phyloP scores from a whole-genome alignment of 2,113 vertebrate genomes.

The Phainopepla nitens region DNA sequence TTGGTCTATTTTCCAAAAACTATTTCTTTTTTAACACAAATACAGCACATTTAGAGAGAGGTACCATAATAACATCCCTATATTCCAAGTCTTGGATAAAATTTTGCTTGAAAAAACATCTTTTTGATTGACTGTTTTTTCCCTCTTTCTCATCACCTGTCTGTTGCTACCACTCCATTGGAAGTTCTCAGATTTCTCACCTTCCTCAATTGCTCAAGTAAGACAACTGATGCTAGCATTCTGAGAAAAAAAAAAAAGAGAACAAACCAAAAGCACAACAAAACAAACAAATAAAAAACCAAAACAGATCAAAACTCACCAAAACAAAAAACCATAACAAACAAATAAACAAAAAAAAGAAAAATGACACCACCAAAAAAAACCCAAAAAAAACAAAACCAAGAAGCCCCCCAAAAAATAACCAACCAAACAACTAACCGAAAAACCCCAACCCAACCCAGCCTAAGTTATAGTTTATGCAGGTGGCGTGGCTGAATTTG shows the following conservation, averaged over 20 bases:
- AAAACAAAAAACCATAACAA: fast-evolving
- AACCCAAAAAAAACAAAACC: not conserved
- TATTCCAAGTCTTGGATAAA: not conserved
- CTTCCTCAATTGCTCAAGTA: not conserved
- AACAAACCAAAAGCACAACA: not conserved
- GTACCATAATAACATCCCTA: not conserved
- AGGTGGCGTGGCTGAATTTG: not conserved
- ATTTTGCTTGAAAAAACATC: not conserved
- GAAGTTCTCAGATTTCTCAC: not conserved
- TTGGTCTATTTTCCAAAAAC: not conserved
- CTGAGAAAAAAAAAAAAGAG: not conserved
- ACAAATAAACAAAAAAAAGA: not conserved
- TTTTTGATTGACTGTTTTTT: not conserved
- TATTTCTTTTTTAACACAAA: not conserved
- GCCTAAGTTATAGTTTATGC: not conserved
- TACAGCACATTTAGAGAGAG: not conserved
- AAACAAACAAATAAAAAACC: no score
- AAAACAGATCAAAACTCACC: not conserved
- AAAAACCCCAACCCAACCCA: not conserved
- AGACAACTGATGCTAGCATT: not conserved
- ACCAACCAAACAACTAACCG: not conserved
- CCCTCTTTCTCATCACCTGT: not conserved
- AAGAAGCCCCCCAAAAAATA: not conserved
- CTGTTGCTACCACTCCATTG: not conserved
- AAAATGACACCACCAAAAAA: not conserved